Evolutionary conservation across 1,140 invertebrate genomes (phyloP).

Genomic region (Lanistes nyassanus): DNA sequence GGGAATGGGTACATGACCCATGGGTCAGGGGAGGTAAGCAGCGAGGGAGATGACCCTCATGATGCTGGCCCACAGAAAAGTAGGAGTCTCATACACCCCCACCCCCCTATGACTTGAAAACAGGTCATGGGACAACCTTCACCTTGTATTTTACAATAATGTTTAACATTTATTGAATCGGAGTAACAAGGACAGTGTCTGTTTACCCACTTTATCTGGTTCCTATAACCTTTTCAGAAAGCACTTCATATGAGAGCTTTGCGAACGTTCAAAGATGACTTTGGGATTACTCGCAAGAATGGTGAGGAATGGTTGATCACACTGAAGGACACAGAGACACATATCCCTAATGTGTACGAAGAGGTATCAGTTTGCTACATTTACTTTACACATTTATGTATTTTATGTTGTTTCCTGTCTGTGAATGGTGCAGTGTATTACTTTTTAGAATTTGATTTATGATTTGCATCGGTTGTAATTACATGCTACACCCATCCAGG

Average conservation of each 20-base stretch:
- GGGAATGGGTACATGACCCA: too few species aligned
- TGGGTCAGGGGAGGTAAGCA: too few species aligned
- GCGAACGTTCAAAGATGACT: conserved; percentile 69
- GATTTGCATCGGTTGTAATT: too few species aligned
- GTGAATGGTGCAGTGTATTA: too few species aligned
- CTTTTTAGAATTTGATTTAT: too few species aligned
- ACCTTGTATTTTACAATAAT: background rate
- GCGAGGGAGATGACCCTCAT: too few species aligned
- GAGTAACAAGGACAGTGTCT: background rate
- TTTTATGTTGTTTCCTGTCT: too few species aligned
- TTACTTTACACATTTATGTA: background rate
- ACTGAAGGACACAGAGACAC: conserved; percentile 67
- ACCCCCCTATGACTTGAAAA: too few species aligned
- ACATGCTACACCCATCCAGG: too few species aligned
- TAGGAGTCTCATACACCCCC: too few species aligned
- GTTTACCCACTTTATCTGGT: background rate
- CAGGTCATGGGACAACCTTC: too few species aligned
- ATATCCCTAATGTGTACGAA: conserved; percentile 71
- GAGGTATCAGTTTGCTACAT: conserved; percentile 54
- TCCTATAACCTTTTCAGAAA: conserved; percentile 55
- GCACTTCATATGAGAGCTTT: conserved; percentile 68
- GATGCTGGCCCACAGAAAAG: too few species aligned
- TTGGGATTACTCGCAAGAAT: conserved; percentile 67
- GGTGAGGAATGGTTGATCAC: conserved; percentile 72
- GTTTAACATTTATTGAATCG: background rate